A percentile compares a stretch with the other conserved stretches of the same genome.
These are phyloP conservation scores for Sphecodes monilicornis DNA, from an alignment of 2,888 invertebrate genomes.

Conservation along the genomic window DNA sequence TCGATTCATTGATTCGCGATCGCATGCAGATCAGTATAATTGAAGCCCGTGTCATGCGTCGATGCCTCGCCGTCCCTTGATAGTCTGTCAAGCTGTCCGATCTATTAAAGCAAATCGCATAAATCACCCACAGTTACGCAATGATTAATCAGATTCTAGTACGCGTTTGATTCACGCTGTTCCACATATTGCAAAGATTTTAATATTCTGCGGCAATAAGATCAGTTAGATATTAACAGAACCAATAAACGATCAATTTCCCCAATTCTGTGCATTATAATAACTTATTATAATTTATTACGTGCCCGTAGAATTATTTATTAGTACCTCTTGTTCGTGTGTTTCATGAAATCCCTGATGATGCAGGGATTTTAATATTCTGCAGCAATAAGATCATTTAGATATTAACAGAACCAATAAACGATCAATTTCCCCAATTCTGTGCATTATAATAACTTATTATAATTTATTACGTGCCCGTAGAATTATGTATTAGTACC, in stretches of 20 bases:
- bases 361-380: neutral
- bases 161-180: neutral
- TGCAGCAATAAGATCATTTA: neutral
- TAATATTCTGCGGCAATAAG: neutral
- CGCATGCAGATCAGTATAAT: constrained; percentile 56
- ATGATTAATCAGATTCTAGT: constrained; percentile 53
- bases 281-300: neutral
- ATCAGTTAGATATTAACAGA: neutral
- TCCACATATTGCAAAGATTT: neutral
- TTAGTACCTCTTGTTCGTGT: neutral
- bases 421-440: neutral
- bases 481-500: neutral
- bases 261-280: neutral
- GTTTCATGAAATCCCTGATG: no score
- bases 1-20: constrained; percentile 44
- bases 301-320: neutral
- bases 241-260: neutral
- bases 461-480: neutral
- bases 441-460: neutral
- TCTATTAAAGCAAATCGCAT: constrained; percentile 63
- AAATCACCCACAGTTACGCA: constrained; percentile 52
- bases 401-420: neutral
- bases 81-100: constrained; percentile 57
- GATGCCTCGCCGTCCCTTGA: constrained; percentile 42
- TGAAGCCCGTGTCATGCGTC: constrained; percentile 55